A percentile compares a stretch with the other conserved stretches of the same genome.
Conservation (phyloP, 2,797 vertebrate genomes). For the Chaetodon trifasciatus region DNA sequence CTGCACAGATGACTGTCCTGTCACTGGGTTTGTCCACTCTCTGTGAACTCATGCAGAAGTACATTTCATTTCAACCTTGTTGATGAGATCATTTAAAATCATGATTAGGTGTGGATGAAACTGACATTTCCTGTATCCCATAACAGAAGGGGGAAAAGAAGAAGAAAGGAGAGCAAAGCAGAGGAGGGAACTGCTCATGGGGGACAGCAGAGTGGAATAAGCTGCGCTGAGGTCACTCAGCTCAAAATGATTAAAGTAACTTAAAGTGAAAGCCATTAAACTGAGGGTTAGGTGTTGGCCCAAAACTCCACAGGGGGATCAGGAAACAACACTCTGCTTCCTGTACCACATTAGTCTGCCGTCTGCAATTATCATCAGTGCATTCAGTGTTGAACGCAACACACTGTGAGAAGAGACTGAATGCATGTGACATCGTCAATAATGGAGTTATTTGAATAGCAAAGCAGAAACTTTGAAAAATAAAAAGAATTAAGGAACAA, state of each 20-base stretch:
- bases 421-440: neutral
- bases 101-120: neutral
- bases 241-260: conserved; percentile 8
- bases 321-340: conserved; percentile 14
- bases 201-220: neutral
- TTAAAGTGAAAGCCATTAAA: conserved; percentile 21
- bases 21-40: neutral
- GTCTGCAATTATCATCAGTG: conserved; percentile 34
- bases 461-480: conserved; percentile 7
- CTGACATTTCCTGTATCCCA: neutral
- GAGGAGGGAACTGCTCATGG: neutral
- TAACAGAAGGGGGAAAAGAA: neutral
- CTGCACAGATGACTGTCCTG: too few relatives aligned
- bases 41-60: neutral
- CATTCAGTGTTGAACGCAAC: conserved; percentile 15
- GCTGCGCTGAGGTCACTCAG: neutral
- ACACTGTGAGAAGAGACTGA: neutral
- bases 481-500: neutral
- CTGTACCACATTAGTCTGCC: conserved; percentile 19
- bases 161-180: neutral
- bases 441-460: conserved; percentile 8
- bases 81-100: conserved; percentile 4
- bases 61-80: neutral
- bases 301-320: neutral
- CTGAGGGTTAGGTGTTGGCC: conserved; percentile 8